phyloP scores from a whole-genome alignment of 1,140 invertebrate genomes.

The Zaprionus taronus region DNA sequence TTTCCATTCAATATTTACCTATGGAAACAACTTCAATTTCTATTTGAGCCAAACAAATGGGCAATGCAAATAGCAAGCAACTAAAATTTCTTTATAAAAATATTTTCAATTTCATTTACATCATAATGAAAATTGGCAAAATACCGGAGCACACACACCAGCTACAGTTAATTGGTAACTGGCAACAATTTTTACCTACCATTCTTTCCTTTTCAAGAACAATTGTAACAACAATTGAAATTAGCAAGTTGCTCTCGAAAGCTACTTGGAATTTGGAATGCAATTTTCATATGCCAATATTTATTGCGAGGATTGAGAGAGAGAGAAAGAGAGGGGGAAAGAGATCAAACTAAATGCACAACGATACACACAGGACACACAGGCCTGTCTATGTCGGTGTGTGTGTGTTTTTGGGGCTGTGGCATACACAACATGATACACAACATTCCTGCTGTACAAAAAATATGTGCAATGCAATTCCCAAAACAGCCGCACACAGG shows the following conservation, averaged over 20 bases:
- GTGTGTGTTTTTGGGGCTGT: neutral
- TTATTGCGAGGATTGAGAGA: slow-evolving; percentile 29
- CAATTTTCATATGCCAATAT: slow-evolving; percentile 52
- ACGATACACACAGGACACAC: slow-evolving; percentile 17
- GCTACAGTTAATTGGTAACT: slow-evolving; percentile 30
- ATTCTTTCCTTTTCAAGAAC: too few relatives aligned
- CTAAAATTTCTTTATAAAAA: neutral
- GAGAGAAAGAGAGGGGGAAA: neutral
- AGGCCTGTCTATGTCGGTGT: neutral
- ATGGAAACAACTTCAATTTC: neutral
- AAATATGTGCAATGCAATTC: slow-evolving; percentile 44
- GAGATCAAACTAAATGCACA: slow-evolving; percentile 35
- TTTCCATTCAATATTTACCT: slow-evolving; percentile 6
- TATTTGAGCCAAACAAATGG: slow-evolving; percentile 5
- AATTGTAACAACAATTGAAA: slow-evolving; percentile 31
- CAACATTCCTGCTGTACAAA: slow-evolving; percentile 20
- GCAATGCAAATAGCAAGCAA: slow-evolving; percentile 28
- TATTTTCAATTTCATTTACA: slow-evolving; percentile 37
- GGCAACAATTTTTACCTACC: neutral
- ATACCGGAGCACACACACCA: neutral
- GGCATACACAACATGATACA: slow-evolving; percentile 28
- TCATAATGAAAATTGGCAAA: slow-evolving; percentile 36
- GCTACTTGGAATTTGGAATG: slow-evolving; percentile 34
- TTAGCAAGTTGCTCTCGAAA: slow-evolving; percentile 20
- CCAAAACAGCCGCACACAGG: slow-evolving; percentile 33